Conservation (phyloP, 2,888 invertebrate species). For the Axea sp. region DNA sequence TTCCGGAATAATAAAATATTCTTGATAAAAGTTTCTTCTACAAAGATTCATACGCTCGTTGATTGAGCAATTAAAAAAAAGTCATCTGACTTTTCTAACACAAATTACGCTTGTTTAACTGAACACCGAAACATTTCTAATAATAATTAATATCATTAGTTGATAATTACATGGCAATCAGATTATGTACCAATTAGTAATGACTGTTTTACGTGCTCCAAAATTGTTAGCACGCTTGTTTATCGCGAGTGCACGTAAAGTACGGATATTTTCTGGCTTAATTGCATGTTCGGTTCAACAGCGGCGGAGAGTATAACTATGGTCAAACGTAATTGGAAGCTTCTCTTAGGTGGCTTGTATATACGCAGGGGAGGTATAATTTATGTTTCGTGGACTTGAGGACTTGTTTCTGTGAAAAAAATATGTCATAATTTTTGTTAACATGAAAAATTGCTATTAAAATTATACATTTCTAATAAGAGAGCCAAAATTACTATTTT, state of each 20-base stretch:
- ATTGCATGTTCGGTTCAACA: slow-evolving; percentile 35
- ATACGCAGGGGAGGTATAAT: slow-evolving; percentile 21
- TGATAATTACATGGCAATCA: slow-evolving; percentile 23
- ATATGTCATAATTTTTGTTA: too few species aligned
- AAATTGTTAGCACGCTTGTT: slow-evolving; percentile 34
- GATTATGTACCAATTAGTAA: slow-evolving; percentile 27
- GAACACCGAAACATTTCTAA: background rate
- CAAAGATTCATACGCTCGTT: background rate
- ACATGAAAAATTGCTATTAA: too few species aligned
- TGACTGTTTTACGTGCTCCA: slow-evolving; percentile 19
- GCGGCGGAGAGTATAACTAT: slow-evolving; percentile 17
- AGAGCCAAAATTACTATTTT: too few species aligned
- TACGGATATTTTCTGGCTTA: slow-evolving; percentile 42
- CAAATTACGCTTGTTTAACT: too few species aligned
- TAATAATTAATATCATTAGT: slow-evolving; percentile 31
- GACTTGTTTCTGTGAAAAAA: too few species aligned
- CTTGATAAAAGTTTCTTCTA: background rate
- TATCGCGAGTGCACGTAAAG: slow-evolving; percentile 13
- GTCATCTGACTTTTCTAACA: too few species aligned
- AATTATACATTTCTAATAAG: too few species aligned
- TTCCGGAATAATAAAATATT: background rate
- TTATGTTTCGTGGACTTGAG: slow-evolving; percentile 26
- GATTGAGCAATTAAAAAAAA: too few species aligned
- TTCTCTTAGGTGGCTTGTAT: slow-evolving; percentile 41
- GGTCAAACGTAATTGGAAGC: slow-evolving; percentile 50